Base-by-base conservation (phyloP, 1,140 invertebrate genomes). In the Hypothenemus hampei region DNA sequence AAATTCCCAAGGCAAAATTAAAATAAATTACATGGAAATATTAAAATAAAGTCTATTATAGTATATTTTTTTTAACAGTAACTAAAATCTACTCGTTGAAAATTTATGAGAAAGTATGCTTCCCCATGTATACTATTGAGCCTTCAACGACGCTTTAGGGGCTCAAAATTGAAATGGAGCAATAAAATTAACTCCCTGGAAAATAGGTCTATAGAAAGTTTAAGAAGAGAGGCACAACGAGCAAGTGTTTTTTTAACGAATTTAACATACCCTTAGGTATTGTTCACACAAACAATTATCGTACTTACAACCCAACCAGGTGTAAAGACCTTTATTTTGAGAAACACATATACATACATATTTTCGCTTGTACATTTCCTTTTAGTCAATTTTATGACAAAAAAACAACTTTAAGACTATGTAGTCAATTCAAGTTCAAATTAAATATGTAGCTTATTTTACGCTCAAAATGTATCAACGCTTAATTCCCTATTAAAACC, bases 141-240 rank as follows among this genome's bases (percentile, higher is more conserved):
- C 11, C 11, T 29, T 47, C 26, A 21, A 47, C 44, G 35, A 21
- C 16, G 29, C n/a, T n/a, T 45, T 21, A 11, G 16, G 44, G 24
- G 44, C 22, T 47, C 16, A 47, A 33, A 47, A 47, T 47, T 47
- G 26, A 47, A 29, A 47, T 11, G 20, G 15, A 16, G 16, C 20
- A 47, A 47, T 31, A 35, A 35, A 47, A 47, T 47, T 47, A 47
- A 33, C 26, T 33, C 26, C 7, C 26, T 47, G 26, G 24, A 47
- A 47, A 33, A 47, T 31, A 18, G 44, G 44, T 10, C 44, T 47
- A 47, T 47, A 22, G 44, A 31, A 29, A 29, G 18, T 46, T 46
- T 18, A 46, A 33, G 4, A 21, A 29, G 26, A 21, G 18, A 47
- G 16, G 19, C n/a, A 19, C 11, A 6, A 19, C 7, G 18, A 7